These are phyloP conservation scores for Morus bassanus DNA, from an alignment of 2,797 vertebrate species.

Conservation along the genomic window DNA sequence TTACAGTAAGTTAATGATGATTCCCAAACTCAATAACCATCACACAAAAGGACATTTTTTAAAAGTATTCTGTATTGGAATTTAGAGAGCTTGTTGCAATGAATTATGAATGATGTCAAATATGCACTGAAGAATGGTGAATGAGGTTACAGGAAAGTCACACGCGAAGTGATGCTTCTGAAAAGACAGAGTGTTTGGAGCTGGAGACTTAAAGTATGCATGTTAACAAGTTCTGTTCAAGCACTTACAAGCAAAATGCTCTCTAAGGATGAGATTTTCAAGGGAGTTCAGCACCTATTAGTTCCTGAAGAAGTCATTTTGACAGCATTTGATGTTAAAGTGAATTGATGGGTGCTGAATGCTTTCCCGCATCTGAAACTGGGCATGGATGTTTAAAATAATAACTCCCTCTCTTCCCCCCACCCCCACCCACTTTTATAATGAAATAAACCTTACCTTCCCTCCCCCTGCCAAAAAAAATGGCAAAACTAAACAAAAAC, in stretches of 20 bases:
- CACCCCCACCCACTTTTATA: neutral
- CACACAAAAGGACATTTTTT: neutral
- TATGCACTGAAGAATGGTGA: neutral
- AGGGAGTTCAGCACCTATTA: neutral
- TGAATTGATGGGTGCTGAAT: neutral
- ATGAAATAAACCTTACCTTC: neutral
- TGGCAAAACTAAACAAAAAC: neutral
- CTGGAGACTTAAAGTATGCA: neutral
- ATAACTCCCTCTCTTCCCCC: rapidly evolving
- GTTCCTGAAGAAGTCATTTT: neutral
- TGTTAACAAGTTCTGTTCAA: neutral
- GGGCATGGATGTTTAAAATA: neutral
- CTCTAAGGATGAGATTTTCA: neutral
- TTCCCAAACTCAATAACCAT: neutral
- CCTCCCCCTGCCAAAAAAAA: rapidly evolving
- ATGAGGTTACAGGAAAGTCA: slow-evolving; percentile 37
- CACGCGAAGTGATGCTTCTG: neutral
- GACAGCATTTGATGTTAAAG: neutral
- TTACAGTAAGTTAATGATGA: slow-evolving; percentile 29
- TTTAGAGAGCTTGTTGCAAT: neutral
- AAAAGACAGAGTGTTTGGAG: neutral
- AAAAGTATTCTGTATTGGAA: slow-evolving; percentile 15
- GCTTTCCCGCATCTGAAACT: neutral
- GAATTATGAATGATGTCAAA: slow-evolving; percentile 50
- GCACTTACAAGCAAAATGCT: neutral